Evolutionary conservation across 2,797 vertebrate genomes (phyloP).

Genomic region (Mycteria americana): DNA sequence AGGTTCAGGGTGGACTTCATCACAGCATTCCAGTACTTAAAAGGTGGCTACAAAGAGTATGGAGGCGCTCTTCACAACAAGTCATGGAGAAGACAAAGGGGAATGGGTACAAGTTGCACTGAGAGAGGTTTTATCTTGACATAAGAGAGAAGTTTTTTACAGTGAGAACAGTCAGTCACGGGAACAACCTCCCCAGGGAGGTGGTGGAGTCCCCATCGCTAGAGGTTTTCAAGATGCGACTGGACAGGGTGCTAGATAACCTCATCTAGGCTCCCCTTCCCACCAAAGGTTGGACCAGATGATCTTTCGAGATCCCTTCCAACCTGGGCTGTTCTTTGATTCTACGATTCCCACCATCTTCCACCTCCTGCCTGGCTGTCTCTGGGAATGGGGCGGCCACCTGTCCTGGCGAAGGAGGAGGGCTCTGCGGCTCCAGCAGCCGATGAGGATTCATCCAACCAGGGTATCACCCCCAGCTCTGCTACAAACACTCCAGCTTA

Average conservation of each 20-base stretch:
- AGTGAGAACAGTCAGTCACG: not conserved
- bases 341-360: not conserved
- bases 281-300: not conserved
- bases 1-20: not conserved
- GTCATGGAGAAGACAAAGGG: not conserved
- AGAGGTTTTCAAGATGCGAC: not conserved
- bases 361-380: not conserved
- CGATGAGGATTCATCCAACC: not conserved
- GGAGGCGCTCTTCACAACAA: not conserved
- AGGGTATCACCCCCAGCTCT: not conserved
- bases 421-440: not conserved
- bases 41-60: not conserved
- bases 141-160: not conserved
- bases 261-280: not conserved
- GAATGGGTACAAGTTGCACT: rapidly evolving
- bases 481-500: not conserved
- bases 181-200: not conserved
- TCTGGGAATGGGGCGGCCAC: not conserved
- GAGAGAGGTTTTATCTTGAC: not conserved
- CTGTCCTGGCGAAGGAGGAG: not conserved
- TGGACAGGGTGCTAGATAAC: not conserved
- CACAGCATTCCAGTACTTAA: not conserved
- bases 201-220: rapidly evolving
- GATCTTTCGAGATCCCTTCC: not conserved
- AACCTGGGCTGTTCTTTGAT: not conserved